A percentile compares a stretch with the other conserved stretches of the same genome.
Conservation (phyloP, 2,797 vertebrate species). For the Pyrocephalus nanus region DNA sequence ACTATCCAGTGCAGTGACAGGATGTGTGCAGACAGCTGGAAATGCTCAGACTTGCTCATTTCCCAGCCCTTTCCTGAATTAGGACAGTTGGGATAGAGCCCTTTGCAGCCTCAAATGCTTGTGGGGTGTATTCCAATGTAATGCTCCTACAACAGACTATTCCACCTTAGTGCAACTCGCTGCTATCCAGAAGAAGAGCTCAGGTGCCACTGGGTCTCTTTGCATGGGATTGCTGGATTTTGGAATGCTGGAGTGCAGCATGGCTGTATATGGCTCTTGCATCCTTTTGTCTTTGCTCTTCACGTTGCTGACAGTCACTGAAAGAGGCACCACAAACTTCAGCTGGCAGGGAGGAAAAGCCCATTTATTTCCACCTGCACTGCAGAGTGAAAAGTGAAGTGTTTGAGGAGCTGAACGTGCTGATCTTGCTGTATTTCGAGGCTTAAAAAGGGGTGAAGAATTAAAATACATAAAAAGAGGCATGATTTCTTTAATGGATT, state of each 20-base stretch:
- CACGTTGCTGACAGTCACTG: background rate
- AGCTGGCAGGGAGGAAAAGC: background rate
- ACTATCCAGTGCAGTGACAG: background rate
- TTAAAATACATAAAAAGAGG: background rate
- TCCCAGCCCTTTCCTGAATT: background rate
- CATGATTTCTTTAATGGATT: background rate
- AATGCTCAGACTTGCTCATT: background rate
- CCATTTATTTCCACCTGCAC: background rate
- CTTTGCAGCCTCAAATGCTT: background rate
- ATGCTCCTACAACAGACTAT: background rate
- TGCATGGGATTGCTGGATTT: background rate
- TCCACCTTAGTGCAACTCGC: rapidly evolving
- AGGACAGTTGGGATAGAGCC: background rate
- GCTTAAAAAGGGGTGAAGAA: background rate
- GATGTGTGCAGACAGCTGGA: background rate
- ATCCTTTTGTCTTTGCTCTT: background rate
- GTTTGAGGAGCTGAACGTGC: background rate
- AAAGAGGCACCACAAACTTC: background rate
- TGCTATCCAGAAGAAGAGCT: background rate
- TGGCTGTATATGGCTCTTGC: background rate
- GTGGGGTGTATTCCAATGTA: background rate
- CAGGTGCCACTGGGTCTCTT: rapidly evolving
- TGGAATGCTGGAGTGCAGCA: background rate
- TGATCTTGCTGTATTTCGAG: background rate
- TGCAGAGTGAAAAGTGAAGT: background rate